phyloP scores from a whole-genome alignment of 2,888 invertebrate genomes.

The Cryptocephalus moraei region DNA sequence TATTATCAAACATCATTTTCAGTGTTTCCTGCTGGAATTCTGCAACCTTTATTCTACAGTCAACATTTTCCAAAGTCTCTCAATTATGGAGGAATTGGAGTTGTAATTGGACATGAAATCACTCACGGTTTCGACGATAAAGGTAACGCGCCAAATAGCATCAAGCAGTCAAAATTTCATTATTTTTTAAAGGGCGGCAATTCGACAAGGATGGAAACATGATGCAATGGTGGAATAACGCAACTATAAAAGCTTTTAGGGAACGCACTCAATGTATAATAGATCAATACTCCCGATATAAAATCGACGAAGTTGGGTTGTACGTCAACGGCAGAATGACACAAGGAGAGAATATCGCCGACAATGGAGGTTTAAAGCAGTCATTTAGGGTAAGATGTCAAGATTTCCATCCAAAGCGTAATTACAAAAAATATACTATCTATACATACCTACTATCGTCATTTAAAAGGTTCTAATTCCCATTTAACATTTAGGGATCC shows the following conservation, averaged over 20 bases:
- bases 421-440: too few relatives aligned
- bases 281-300: constrained; percentile 77
- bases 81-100: constrained; percentile 79
- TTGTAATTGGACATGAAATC: constrained; percentile 79
- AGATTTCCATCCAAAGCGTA: too few relatives aligned
- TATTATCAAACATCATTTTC: constrained; percentile 21
- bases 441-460: too few relatives aligned
- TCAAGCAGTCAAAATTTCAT: background rate
- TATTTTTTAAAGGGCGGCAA: constrained; percentile 56
- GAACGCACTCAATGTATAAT: constrained; percentile 77
- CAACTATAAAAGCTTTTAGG: constrained; percentile 69
- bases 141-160: constrained; percentile 39
- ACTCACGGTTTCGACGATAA: constrained; percentile 78
- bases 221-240: constrained; percentile 88
- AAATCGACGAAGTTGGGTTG: constrained; percentile 64
- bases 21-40: constrained; percentile 82
- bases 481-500: too few relatives aligned
- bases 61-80: constrained; percentile 73
- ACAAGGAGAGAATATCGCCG: constrained; percentile 87
- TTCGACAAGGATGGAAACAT: constrained; percentile 85
- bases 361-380: constrained; percentile 86
- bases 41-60: constrained; percentile 79
- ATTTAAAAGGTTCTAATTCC: too few relatives aligned
- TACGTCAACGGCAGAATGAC: constrained; percentile 65
- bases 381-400: constrained; percentile 58